Percentiles rank a stretch among this genome's conserved stretches.
Conservation (phyloP, 2,113 vertebrate species). For the Clarias magur region DNA sequence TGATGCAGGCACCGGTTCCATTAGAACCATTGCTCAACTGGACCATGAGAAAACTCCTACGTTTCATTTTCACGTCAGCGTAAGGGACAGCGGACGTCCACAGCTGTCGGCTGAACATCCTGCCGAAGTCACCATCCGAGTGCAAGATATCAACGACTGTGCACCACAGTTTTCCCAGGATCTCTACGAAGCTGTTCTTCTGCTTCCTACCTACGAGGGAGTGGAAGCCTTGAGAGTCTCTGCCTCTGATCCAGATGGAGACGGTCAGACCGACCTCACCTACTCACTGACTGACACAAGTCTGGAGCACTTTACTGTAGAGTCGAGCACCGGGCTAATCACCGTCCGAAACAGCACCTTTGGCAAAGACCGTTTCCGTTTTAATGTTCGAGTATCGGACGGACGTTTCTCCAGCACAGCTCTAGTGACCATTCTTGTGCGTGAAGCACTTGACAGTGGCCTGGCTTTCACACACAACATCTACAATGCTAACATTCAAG, state of each 20-base stretch:
- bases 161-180: slow-evolving; percentile 87
- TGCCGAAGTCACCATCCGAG: slow-evolving; percentile 87
- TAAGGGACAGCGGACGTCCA: slow-evolving; percentile 89
- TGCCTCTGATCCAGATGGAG: slow-evolving; percentile 87
- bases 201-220: slow-evolving; percentile 89
- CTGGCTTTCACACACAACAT: slow-evolving; percentile 86
- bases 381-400: slow-evolving; percentile 88
- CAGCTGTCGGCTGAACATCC: slow-evolving; percentile 90
- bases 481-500: slow-evolving; percentile 88
- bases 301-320: slow-evolving; percentile 84
- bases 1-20: slow-evolving; percentile 92
- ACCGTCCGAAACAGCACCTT: slow-evolving; percentile 88
- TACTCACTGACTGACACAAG: slow-evolving; percentile 87
- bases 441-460: slow-evolving; percentile 90
- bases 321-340: slow-evolving; percentile 81
- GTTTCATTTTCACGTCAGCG: slow-evolving; percentile 91
- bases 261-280: slow-evolving; percentile 81
- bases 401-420: slow-evolving; percentile 90
- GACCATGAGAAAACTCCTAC: slow-evolving; percentile 88
- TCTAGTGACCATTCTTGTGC: slow-evolving; percentile 83
- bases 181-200: slow-evolving; percentile 85
- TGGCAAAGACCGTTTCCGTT: slow-evolving; percentile 86
- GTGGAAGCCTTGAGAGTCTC: slow-evolving; percentile 89
- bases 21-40: slow-evolving; percentile 88
- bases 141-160: slow-evolving; percentile 93